Percentiles rank a stretch among this genome's conserved stretches.
These are phyloP conservation scores for Andrena chrysosceles DNA, from an alignment of 2,888 invertebrate species.

Conservation along the genomic window DNA sequence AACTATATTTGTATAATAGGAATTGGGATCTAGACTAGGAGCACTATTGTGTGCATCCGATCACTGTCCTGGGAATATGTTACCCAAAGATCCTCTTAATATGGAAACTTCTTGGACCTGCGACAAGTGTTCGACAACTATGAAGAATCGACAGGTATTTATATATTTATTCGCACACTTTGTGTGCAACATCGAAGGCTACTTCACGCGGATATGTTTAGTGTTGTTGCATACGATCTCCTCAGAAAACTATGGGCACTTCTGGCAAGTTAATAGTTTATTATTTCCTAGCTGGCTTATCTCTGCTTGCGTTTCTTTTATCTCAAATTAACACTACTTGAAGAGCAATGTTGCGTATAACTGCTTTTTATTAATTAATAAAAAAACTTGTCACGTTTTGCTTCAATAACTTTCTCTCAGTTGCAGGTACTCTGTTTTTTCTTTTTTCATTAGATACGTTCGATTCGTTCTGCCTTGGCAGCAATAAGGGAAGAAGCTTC, in stretches of 20 bases:
- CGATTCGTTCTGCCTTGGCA: conserved; percentile 84
- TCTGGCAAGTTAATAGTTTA: background rate
- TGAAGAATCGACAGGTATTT: conserved; percentile 86
- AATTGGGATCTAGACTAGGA: conserved; percentile 87
- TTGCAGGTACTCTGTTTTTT: conserved; percentile 14
- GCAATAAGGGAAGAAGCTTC: conserved; percentile 86
- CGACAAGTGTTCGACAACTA: conserved; percentile 85
- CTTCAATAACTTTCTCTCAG: background rate
- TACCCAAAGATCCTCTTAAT: conserved; percentile 87
- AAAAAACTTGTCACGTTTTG: background rate
- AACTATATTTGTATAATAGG: conserved; percentile 78
- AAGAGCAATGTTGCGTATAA: background rate
- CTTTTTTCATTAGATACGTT: conserved; percentile 72
- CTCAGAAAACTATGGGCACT: background rate
- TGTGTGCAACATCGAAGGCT: background rate
- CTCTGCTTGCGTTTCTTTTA: background rate
- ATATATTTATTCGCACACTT: background rate
- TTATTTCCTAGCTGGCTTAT: background rate
- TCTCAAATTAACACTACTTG: background rate
- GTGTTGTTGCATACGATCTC: no score
- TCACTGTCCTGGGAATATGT: conserved; percentile 86
- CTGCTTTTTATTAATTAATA: background rate
- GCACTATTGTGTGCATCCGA: conserved; percentile 87
- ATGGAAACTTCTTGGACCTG: conserved; percentile 87
- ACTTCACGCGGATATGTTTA: background rate